Evolutionary conservation across 1,140 invertebrate species (phyloP), one percentile per base, ranked within the genome.

Genomic region (Apocrypta bakeri): DNA sequence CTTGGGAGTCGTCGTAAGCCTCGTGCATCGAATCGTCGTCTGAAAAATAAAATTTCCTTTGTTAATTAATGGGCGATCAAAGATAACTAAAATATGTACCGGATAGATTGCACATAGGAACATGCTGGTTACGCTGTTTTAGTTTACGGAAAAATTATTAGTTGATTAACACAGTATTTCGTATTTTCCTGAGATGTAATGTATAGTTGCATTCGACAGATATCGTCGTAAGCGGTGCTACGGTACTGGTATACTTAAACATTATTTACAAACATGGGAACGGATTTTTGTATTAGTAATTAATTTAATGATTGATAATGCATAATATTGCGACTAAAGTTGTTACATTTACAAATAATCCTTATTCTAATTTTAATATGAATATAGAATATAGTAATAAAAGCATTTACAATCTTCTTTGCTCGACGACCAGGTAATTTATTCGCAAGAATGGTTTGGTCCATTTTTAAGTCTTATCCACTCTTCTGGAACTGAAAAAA

Each of bases 1-100:
- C n/a, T n/a, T n/a, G n/a, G n/a, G n/a, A 33, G 37, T 29, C 31
- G 12, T 81, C 71, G 33, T 24, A 81, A 74, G 72, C 48, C 0
- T 6, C 71, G 31, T 29, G 14, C 2, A 42, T 31, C 1, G 68
- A 48, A 0, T 71, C 25, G 48, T 56, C 48, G 14, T 64, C 74
- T 75, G 73, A 21, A 75, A 75, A 29, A 7, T 33, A 71, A 37
- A 66, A 12, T 21, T 27, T 7, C 14, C 42, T 42, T 9, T 8
- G 27, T 71, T 71, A 27, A 66, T 66, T 27, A 0, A 21, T 7
- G 48, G 14, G n/a, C 11, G 12, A 14, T 48, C 1, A 17, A 7
- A 48, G 14, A 1, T 48, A 17, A 48, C 14, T 17, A 42, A 48
- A 12, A 48, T 12, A 48, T 17, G 40, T 14, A 42, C 40, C 9